phyloP scores from a whole-genome alignment of 1,140 invertebrate species.

The Chionoecetes opilio region DNA sequence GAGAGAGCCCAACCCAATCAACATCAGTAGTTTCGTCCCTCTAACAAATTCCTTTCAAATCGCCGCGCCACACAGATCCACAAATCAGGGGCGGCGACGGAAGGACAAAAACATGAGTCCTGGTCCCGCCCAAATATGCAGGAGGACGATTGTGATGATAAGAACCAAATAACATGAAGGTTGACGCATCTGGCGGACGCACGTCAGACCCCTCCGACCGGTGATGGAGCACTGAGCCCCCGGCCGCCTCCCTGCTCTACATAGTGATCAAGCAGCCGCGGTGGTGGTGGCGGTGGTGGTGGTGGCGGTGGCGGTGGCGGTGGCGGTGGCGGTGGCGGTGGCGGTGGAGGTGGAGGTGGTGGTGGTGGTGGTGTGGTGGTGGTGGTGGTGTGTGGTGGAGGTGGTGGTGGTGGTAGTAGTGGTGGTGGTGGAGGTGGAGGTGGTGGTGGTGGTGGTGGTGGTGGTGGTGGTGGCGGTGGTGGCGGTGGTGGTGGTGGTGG shows the following conservation, averaged over 20 bases:
- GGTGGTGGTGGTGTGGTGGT: not conserved
- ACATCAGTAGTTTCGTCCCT: conserved; percentile 2
- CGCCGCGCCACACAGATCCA: conserved; percentile 37
- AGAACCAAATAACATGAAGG: conserved; percentile 71
- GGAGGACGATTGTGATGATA: conserved; percentile 70
- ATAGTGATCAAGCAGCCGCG: conserved; percentile 62
- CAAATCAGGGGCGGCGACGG: not conserved
- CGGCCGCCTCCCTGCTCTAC: conserved; percentile 21
- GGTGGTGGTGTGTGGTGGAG: not conserved
- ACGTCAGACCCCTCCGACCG: conserved; percentile 41
- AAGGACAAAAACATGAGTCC: not conserved
- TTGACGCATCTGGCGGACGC: conserved; percentile 70
- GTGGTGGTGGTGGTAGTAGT: not conserved
- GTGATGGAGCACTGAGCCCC: conserved; percentile 54
- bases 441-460: not conserved
- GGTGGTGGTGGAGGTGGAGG: not conserved
- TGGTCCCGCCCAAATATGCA: conserved; percentile 59
- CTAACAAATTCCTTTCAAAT: conserved; percentile 50
- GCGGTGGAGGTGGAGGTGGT: not conserved
- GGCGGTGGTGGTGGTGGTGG: not conserved
- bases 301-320: not conserved
- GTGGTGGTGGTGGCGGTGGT: not conserved
- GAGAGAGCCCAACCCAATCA: conserved; percentile 38
- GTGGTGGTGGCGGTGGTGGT: not conserved
- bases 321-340: not conserved